Percentiles rank a stretch among this genome's conserved stretches.
Conservation (phyloP, 2,113 vertebrate species). For the Tupaia chinensis region DNA sequence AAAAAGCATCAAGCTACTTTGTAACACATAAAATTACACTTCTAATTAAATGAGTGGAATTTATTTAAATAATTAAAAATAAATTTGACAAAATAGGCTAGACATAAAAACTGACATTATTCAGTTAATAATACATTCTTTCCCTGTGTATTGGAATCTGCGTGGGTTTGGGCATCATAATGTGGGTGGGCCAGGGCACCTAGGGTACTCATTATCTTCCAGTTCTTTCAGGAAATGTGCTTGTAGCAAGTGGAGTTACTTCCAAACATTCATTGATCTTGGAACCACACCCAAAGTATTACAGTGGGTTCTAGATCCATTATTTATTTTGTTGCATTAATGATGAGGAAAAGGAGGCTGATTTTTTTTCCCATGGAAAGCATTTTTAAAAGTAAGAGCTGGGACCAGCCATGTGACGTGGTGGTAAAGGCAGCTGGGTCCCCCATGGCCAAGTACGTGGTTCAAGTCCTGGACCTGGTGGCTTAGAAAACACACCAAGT, state of each 20-base stretch:
- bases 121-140: neutral
- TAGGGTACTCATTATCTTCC: neutral
- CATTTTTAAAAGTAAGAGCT: neutral
- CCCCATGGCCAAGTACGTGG: too few species aligned
- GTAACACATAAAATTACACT: neutral
- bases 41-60: slow-evolving; percentile 18
- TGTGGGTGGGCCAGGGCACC: neutral
- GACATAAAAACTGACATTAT: slow-evolving; percentile 38
- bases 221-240: neutral
- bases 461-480: too few species aligned
- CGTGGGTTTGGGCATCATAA: neutral
- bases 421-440: too few species aligned
- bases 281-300: neutral
- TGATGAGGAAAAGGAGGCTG: neutral
- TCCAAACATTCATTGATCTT: slow-evolving; percentile 17
- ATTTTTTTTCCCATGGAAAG: neutral
- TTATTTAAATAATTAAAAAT: slow-evolving; percentile 48
- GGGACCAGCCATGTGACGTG: too few species aligned
- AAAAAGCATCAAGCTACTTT: slow-evolving; percentile 21
- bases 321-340: neutral
- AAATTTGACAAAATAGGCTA: slow-evolving; percentile 23
- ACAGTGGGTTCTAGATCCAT: neutral
- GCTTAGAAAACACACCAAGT: too few species aligned
- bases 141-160: neutral
- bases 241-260: neutral